Evolutionary conservation across 1,140 invertebrate genomes (phyloP).

Genomic region (Drosophila jambulina): DNA sequence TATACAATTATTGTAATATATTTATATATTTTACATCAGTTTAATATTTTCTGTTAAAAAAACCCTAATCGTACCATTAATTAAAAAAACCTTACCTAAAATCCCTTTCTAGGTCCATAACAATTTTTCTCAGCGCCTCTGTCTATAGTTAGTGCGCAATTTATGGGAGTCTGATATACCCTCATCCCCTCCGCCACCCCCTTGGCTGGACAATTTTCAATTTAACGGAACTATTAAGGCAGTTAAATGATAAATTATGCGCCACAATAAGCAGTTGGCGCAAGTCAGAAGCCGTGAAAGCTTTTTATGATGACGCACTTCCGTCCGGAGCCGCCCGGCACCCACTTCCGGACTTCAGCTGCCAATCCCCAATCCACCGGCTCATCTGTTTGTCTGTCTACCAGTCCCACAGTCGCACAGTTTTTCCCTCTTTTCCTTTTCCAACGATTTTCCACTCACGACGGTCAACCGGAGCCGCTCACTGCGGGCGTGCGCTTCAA

Average conservation of each 20-base stretch:
- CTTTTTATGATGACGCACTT: slow-evolving; percentile 83
- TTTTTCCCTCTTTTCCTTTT: slow-evolving; percentile 7
- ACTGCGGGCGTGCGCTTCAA: slow-evolving; percentile 78
- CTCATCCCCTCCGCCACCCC: neutral
- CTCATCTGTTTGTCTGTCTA: slow-evolving; percentile 38
- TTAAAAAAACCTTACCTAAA: neutral
- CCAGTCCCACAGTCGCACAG: neutral
- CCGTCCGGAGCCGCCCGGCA: slow-evolving; percentile 36
- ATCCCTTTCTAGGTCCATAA: neutral
- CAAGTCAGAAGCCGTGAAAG: slow-evolving; percentile 67
- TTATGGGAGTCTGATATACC: slow-evolving; percentile 49
- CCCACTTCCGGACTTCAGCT: slow-evolving; percentile 16
- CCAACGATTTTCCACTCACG: slow-evolving; percentile 28
- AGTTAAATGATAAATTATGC: slow-evolving; percentile 84
- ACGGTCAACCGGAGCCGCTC: slow-evolving; percentile 51
- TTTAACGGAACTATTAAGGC: slow-evolving; percentile 80
- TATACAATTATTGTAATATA: too few species aligned
- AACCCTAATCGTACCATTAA: neutral
- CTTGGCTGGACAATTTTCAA: slow-evolving; percentile 66
- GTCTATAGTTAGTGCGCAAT: slow-evolving; percentile 54
- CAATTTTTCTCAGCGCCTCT: neutral
- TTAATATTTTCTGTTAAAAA: neutral
- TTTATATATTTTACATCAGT: too few species aligned
- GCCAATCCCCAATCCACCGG: slow-evolving; percentile 28
- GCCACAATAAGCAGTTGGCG: slow-evolving; percentile 71